Evolutionary conservation across 2,797 vertebrate species (phyloP), one percentile per base, ranked within the genome.

Genomic region (Silurus lanzhouensis): DNA sequence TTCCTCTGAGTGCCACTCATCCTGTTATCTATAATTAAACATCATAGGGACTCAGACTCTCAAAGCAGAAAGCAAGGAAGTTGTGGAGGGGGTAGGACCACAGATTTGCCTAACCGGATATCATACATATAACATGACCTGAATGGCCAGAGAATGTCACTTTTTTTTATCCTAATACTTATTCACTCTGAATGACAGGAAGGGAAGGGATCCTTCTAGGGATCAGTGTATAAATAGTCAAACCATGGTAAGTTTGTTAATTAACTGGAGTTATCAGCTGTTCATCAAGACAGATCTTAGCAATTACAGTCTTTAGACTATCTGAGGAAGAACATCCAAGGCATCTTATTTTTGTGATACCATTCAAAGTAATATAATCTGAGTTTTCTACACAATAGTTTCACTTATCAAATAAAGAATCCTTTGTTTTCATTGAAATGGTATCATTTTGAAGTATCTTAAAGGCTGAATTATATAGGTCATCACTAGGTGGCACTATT

Each of bases 1-100:
- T 61, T 66, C n/a, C 6, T 71, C 66, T 13, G 12, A 68, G 27
- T 66, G 22, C 15, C 71, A 68, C 31, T 82, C 48, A 68, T 81
- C 15, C n/a, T 52, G 78, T 19, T 48, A 48, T 48, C 64, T 44
- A 67, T 72, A 61, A 85, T 85, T 81, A 74, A 85, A 68, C 60
- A 82, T 82, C 71, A 55, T 19, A 71, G 64, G 68, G 57, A 81
- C 12, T 31, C 57, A 52, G 76, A 27, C 22, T 72, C 38, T 38
- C 19, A 19, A 17, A 58, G 48, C 61, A 55, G 20, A 74, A 85
- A 52, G 8, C 1, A 81, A n/a, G 27, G n/a, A 13, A 22, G 2
- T 27, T 15, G 38, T 44, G 31, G 3, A 25, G 6, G 60, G 6
- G 14, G 55, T 2, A 68, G 8, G 25, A 64, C n/a, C 25, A n/a